Evolutionary conservation across 2,113 vertebrate species (phyloP), one percentile per base, ranked within the genome.

Genomic region (Halcyon senegalensis): DNA sequence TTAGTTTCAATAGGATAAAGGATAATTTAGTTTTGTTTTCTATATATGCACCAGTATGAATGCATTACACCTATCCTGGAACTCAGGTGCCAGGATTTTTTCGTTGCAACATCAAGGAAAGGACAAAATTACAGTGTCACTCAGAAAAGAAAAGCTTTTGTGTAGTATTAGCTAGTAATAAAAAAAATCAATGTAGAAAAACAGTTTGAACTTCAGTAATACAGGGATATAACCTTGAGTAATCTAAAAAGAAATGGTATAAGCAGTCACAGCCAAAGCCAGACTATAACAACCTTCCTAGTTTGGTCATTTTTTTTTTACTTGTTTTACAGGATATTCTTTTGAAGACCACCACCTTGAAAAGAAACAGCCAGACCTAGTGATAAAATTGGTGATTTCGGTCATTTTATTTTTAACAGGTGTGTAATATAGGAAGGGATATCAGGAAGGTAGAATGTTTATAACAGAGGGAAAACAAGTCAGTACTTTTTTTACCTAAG

Each of bases 41-140:
- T 44, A 51, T 55, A 64, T 88, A 74, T n/a, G 24, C 7, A 58
- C 3, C 7, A n/a, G 9, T 39, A 56, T 31, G 20, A 66, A 66
- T 30, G 16, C 4, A 44, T 33, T 39, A 53, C 0, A 0, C 8
- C 19, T n/a, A 28, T 30, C 20, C 12, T 33, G 10, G 27, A 79
- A 41, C 3, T 53, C 28, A 58, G 18, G 11, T 68, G 6, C 1
- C 16, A 39, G 6, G 1, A 4, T 6, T 2, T 37, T 72, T 75
- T 39, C 37, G 5, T 30, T 82, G 5, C 17, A 68, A 30, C 6
- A 31, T 5, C 18, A 56, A 31, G 43, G 24, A 41, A 87, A 77
- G 2, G 21, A 11, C 3, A 76, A 68, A 80, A 55, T 16, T 41
- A 30, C 11, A 44, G 5, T 25, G 11, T 20, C 58, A 7, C 48